These are phyloP conservation scores for Myotis yumanensis DNA, from an alignment of 2,113 vertebrate species.

Conservation along the genomic window DNA sequence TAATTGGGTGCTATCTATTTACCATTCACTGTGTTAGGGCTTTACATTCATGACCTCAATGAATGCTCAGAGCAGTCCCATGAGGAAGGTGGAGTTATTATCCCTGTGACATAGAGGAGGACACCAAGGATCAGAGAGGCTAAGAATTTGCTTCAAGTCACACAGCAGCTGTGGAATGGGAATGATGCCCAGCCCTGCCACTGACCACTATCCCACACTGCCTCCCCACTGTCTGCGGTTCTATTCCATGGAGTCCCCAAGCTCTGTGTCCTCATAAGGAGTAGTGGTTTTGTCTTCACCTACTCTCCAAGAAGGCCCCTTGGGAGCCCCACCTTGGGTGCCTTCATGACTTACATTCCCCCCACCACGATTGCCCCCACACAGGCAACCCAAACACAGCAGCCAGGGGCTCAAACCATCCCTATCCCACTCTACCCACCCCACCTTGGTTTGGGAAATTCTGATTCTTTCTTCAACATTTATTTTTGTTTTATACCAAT, in stretches of 20 bases:
- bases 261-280: background rate
- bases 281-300: background rate
- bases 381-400: background rate
- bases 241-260: background rate
- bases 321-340: background rate
- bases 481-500: background rate
- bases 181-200: background rate
- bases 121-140: background rate
- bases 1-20: no score
- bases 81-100: background rate
- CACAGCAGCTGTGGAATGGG: background rate
- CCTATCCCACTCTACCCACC: fast-evolving
- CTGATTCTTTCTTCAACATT: background rate
- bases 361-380: fast-evolving
- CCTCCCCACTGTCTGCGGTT: background rate
- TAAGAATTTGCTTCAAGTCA: background rate
- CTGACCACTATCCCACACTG: no score
- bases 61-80: background rate
- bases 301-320: background rate
- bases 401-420: background rate
- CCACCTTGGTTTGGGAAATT: background rate
- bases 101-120: background rate
- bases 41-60: background rate
- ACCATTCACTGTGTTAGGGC: background rate
- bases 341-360: background rate